These are phyloP conservation scores for Menidia menidia DNA, from an alignment of 2,797 vertebrate genomes.

Conservation along the genomic window DNA sequence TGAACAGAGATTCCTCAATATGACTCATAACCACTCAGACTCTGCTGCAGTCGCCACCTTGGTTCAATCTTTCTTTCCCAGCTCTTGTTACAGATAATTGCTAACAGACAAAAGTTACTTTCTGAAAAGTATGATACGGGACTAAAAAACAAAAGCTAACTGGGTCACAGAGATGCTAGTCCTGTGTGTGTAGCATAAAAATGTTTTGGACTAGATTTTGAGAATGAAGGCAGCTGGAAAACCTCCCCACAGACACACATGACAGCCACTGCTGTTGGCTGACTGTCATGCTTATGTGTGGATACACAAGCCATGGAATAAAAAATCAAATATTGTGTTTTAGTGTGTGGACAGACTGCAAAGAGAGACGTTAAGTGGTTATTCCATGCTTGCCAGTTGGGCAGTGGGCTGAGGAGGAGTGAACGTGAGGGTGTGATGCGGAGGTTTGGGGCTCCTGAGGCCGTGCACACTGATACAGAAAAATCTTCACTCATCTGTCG, in stretches of 20 bases:
- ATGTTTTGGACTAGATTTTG: constrained; percentile 59
- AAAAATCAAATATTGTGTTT: constrained; percentile 40
- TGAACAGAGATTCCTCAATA: constrained; percentile 64
- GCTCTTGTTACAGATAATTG: constrained; percentile 71
- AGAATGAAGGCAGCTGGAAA: constrained; percentile 64
- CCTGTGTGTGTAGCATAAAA: constrained; percentile 32
- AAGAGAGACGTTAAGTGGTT: constrained; percentile 67
- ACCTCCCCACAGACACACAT: constrained; percentile 56
- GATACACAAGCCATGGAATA: constrained; percentile 30
- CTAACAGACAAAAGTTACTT: constrained; percentile 70
- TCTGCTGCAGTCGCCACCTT: constrained; percentile 59
- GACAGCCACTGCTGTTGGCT: constrained; percentile 54
- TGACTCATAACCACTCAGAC: constrained; percentile 59
- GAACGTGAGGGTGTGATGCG: constrained; percentile 38
- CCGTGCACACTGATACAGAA: constrained; percentile 50
- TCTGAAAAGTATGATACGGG: constrained; percentile 48
- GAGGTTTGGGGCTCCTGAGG: constrained; percentile 61
- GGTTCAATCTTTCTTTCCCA: constrained; percentile 40
- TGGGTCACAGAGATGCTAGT: constrained; percentile 61
- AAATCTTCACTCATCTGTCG: constrained; percentile 64
- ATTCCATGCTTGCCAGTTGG: constrained; percentile 72
- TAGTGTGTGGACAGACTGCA: constrained; percentile 53
- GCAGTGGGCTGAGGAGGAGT: constrained; percentile 63
- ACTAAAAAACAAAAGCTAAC: constrained; percentile 59
- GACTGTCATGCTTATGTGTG: constrained; percentile 37